These are phyloP conservation scores for Mystacornis crossleyi DNA, from an alignment of 2,113 vertebrate species.

Conservation along the genomic window DNA sequence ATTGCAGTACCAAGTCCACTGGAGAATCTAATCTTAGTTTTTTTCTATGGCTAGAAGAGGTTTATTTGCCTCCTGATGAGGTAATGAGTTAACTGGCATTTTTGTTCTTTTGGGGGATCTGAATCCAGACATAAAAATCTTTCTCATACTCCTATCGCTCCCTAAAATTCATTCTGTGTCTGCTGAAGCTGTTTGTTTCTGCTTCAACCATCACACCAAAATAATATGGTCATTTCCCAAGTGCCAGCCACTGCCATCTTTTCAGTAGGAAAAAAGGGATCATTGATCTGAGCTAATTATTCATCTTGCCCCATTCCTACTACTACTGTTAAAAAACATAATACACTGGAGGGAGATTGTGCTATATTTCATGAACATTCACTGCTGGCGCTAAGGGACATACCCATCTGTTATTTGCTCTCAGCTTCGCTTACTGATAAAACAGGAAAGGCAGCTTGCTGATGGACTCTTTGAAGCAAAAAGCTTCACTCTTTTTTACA, in stretches of 20 bases:
- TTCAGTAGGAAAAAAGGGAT: constrained; percentile 25
- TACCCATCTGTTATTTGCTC: constrained; percentile 79
- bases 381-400: constrained; percentile 60
- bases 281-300: constrained; percentile 51
- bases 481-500: constrained; percentile 68
- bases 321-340: constrained; percentile 63
- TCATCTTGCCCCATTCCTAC: constrained; percentile 57
- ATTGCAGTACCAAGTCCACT: background rate
- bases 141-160: background rate
- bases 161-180: background rate
- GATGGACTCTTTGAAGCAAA: constrained; percentile 78
- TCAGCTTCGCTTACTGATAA: constrained; percentile 75
- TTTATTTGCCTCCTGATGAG: background rate
- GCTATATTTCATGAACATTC: constrained; percentile 71
- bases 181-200: background rate
- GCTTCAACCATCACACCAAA: background rate
- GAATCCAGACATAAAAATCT: background rate
- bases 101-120: background rate
- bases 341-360: constrained; percentile 59
- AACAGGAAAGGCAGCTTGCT: constrained; percentile 78
- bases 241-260: constrained; percentile 2
- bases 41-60: background rate
- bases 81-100: background rate
- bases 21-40: background rate
- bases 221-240: background rate